Evolutionary conservation across 2,113 vertebrate species (phyloP).

Genomic region (Lamprotornis superbus): DNA sequence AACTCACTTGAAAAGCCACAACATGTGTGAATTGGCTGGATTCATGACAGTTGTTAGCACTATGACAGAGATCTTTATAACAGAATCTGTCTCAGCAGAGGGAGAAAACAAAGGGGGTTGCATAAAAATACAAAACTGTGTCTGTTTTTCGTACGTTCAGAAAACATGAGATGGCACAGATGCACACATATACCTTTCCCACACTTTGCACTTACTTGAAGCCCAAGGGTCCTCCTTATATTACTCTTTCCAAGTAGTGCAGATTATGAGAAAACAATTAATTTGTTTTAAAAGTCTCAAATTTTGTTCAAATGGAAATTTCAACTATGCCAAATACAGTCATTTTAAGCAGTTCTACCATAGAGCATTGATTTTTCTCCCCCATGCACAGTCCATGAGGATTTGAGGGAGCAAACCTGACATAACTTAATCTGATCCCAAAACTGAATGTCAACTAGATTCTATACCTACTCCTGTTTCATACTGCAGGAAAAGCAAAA

Average conservation of each 20-base stretch:
- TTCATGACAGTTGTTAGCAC: not conserved
- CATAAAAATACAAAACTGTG: not conserved
- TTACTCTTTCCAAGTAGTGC: not conserved
- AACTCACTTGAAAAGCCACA: not conserved
- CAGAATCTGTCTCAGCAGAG: not conserved
- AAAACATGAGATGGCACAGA: not conserved
- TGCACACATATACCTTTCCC: not conserved
- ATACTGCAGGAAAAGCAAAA: not conserved
- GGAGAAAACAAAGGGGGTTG: not conserved
- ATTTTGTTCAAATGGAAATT: not conserved
- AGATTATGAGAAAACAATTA: not conserved
- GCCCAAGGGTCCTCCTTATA: not conserved
- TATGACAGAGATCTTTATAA: not conserved
- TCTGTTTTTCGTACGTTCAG: not conserved
- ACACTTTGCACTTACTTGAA: not conserved
- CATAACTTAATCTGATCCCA: constrained; percentile 4
- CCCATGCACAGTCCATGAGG: not conserved
- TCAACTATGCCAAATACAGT: not conserved
- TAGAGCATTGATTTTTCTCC: constrained; percentile 12
- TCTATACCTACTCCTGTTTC: not conserved
- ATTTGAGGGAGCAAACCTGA: not conserved
- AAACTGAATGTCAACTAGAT: not conserved
- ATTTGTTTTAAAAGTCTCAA: not conserved
- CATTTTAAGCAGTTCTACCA: constrained; percentile 22
- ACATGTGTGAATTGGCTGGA: not conserved